Percentiles rank a stretch among this genome's conserved stretches.
Conservation (phyloP, 2,888 invertebrate genomes). For the Philopedon plagiatum region DNA sequence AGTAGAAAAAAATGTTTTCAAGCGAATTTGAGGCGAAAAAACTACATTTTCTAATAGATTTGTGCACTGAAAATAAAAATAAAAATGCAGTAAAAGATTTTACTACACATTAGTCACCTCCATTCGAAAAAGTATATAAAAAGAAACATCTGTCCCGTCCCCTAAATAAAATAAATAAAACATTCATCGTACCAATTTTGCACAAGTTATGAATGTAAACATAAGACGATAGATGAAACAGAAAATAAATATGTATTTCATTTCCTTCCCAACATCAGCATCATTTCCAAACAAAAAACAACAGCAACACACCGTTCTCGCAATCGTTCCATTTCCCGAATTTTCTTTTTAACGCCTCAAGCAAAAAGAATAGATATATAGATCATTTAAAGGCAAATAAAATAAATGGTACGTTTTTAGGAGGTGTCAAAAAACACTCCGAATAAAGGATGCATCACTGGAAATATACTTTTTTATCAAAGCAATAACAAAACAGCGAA, state of each 20-base stretch:
- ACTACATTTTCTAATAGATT: no score
- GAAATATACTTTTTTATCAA: conserved; percentile 18
- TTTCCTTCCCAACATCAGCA: neutral
- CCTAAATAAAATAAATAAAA: neutral
- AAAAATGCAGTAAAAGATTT: no score
- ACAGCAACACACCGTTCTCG: neutral
- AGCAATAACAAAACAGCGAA: conserved; percentile 10
- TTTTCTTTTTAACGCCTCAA: conserved; percentile 31
- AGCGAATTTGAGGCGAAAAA: no score
- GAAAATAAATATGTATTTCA: conserved; percentile 23
- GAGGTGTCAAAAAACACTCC: conserved; percentile 10
- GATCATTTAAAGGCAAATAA: conserved; percentile 29
- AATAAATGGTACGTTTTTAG: conserved; percentile 28
- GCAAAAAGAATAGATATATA: conserved; percentile 23
- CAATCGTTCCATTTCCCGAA: conserved; percentile 14
- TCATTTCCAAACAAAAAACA: conserved; percentile 3
- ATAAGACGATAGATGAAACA: neutral
- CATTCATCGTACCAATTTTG: neutral
- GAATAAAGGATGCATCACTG: conserved; percentile 16
- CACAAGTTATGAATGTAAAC: conserved; percentile 10
- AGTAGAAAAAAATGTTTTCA: no score
- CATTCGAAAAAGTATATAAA: neutral
- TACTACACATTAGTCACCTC: no score
- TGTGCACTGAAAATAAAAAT: no score
- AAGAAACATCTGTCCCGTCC: neutral